Percentiles rank a stretch among this genome's conserved stretches.
Evolutionary conservation across 2,888 invertebrate species (phyloP).

Genomic region (Idaea aversata): DNA sequence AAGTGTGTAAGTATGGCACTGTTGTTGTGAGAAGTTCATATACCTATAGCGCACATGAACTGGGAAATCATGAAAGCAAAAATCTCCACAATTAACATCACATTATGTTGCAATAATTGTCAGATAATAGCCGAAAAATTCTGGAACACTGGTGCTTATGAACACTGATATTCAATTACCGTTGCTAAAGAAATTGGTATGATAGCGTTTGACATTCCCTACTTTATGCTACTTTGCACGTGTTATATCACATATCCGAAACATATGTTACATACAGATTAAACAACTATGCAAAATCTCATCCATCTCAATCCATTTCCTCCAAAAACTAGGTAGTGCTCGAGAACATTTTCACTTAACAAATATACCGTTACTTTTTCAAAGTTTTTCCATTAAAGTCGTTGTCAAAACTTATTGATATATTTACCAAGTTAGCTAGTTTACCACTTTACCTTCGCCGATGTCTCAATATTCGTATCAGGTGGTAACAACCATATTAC

Average conservation of each 20-base stretch:
- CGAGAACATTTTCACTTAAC: slow-evolving; percentile 41
- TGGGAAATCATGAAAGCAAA: no score
- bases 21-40: no score
- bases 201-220: not conserved
- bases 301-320: slow-evolving; percentile 18
- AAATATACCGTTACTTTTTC: slow-evolving; percentile 44
- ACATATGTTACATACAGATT: not conserved
- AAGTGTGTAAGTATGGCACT: no score
- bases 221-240: not conserved
- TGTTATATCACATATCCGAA: not conserved
- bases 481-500: slow-evolving; percentile 28
- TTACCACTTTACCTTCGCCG: slow-evolving; percentile 36
- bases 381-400: slow-evolving; percentile 61
- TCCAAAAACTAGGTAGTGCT: slow-evolving; percentile 15
- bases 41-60: no score
- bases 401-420: slow-evolving; percentile 60
- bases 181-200: no score
- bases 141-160: no score
- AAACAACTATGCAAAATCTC: slow-evolving; percentile 9
- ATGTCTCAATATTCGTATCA: slow-evolving; percentile 28
- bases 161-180: no score
- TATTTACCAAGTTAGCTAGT: slow-evolving; percentile 53
- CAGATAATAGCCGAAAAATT: no score
- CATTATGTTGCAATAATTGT: no score
- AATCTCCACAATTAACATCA: no score